Evolutionary conservation across 2,888 invertebrate species (phyloP), one percentile per base, ranked within the genome.

Genomic region (Chrysolina americana): DNA sequence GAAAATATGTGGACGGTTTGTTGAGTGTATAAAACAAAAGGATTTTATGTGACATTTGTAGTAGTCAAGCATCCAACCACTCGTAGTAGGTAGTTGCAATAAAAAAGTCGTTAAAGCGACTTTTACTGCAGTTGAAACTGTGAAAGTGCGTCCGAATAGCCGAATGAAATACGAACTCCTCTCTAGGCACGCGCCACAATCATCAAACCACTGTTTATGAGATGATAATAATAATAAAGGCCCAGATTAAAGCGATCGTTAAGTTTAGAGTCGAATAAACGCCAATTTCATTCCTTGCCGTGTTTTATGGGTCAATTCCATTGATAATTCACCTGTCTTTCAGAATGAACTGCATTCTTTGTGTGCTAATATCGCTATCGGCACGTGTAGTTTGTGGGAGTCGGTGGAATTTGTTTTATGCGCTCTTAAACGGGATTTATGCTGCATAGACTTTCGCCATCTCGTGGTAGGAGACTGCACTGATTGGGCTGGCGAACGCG

Each of bases 101-200:
- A 88, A 88, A 88, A 88, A 82, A 83, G 84, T 84, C 87, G 87
- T 88, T 87, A 88, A 88, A 88, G 82, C 81, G 87, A 87, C 87
- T 87, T 88, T 88, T 88, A 88, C 85, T 86, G 86, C 87, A 87
- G 86, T 88, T 88, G 87, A 87, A 88, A 88, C 86, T 87, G 86
- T 88, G 87, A 87, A 86, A 87, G 86, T 87, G 87, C 87, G 87
- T 87, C 86, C 85, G 80, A 84, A 86, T 83, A 83, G 85, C 83
- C 84, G 83, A 85, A 86, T 85, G 86, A 86, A 86, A 86, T 85
- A 86, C 85, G 85, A 84, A 81, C 83, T 83, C 84, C 81, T 85
- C 81, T 85, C 87, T 87, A 87, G 86, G 86, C 87, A 86, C 87
- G 87, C 84, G 86, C 84, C 85, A 78, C 85, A 82, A 83, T 85